A percentile compares a stretch with the other conserved stretches of the same genome.
These are phyloP conservation scores for Sabellastarte sp. DNA, from an alignment of 2,888 invertebrate genomes.

Conservation along the genomic window DNA sequence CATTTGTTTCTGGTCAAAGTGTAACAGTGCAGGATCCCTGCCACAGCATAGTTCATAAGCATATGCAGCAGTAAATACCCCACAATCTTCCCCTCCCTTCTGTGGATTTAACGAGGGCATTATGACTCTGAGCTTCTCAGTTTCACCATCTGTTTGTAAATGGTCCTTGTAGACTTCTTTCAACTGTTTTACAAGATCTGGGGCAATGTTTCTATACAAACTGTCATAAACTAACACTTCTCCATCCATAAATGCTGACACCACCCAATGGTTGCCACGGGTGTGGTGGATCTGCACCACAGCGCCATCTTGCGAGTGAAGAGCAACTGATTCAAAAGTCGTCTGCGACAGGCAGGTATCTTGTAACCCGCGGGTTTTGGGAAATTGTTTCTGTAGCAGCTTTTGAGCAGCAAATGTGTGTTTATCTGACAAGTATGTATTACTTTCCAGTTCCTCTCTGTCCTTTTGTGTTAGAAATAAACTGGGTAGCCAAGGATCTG, in stretches of 20 bases:
- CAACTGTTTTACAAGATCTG: neutral
- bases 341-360: slow-evolving; percentile 4
- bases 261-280: neutral
- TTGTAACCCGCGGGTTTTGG: slow-evolving; percentile 4
- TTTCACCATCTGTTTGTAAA: neutral
- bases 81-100: neutral
- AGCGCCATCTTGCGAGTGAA: neutral
- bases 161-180: neutral
- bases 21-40: neutral
- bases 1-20: neutral
- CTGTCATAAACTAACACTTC: slow-evolving; percentile 1
- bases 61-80: neutral
- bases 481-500: no score
- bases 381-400: slow-evolving; percentile 5
- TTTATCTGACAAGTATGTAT: slow-evolving; percentile 4
- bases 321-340: neutral
- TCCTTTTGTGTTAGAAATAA: slow-evolving; percentile 3
- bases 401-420: slow-evolving; percentile 11
- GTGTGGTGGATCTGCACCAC: slow-evolving; percentile 1
- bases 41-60: slow-evolving; percentile 4
- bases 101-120: neutral
- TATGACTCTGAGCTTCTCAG: neutral
- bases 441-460: neutral
- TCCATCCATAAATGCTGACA: neutral
- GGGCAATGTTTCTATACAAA: neutral